These are phyloP conservation scores for Bufo bufo DNA, from an alignment of 2,113 vertebrate genomes.

Conservation along the genomic window DNA sequence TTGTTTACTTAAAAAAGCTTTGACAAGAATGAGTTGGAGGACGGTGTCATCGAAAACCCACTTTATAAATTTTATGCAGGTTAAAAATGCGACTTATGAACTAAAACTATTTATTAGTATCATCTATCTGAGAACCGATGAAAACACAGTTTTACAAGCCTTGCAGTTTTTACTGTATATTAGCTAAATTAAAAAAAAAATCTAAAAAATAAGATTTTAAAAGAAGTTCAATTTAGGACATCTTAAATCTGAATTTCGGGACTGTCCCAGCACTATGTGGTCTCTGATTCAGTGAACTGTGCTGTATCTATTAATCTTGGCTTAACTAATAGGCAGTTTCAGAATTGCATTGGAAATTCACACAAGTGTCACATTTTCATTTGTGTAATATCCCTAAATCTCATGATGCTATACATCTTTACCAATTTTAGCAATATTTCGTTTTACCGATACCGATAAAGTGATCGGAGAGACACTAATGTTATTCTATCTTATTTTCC, in stretches of 20 bases:
- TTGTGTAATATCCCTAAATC: background rate
- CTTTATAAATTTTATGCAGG: too few relatives aligned
- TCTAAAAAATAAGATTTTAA: too few relatives aligned
- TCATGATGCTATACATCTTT: background rate
- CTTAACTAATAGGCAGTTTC: background rate
- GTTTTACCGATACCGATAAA: background rate
- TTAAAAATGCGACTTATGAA: background rate
- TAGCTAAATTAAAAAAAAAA: background rate
- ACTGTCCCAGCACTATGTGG: background rate
- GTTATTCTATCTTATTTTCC: too few relatives aligned
- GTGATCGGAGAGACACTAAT: too few relatives aligned
- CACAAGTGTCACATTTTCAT: background rate
- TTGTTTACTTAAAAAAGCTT: too few relatives aligned
- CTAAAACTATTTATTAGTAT: background rate
- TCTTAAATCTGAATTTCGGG: too few relatives aligned
- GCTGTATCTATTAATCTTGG: background rate
- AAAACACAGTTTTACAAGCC: background rate
- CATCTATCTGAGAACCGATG: background rate
- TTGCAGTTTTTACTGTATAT: background rate
- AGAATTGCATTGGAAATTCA: conserved; percentile 10
- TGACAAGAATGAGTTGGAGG: too few relatives aligned
- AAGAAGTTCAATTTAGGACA: too few relatives aligned
- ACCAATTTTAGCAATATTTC: background rate
- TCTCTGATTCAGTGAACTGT: background rate
- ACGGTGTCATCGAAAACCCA: too few relatives aligned